Base-by-base conservation (phyloP, 2,113 vertebrate genomes). In the Thomomys bottae region DNA sequence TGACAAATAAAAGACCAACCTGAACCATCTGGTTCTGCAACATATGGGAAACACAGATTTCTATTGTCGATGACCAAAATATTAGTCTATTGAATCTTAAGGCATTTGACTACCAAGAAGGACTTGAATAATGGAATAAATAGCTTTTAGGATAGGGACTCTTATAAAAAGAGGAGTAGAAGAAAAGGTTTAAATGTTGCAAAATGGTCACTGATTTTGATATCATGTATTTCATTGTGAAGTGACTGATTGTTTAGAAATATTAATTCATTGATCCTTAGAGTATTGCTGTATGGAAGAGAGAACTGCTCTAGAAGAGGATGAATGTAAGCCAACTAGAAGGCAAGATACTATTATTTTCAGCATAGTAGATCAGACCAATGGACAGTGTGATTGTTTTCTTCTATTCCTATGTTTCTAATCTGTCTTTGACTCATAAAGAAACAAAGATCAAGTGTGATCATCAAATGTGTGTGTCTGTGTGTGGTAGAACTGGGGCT, bases 11-110 rank as follows among this genome's bases (percentile, higher is more conserved):
- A 97, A 97, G 96, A 96, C 94, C 96, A 97, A 96, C 96, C 94
- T 96, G 92, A 96, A 89, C 96, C 96, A 96, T 97, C 96, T 96
- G 96, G 92, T 92, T 95, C 96, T 80, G 92, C 72, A 96, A 89
- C 96, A 97, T 97, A 97, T 97, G 96, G 96, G 94, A 94, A 96
- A 96, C 96, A 97, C 96, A 96, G 95, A 95, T 92, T 96, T 96
- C 94, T 92, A 95, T 96, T 95, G 96, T 94, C 75, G 73, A 80
- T 89, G 95, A 96, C 89, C 94, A 96, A 96, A 96, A 96, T 95
- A 96, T 95, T 92, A 96, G 89, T 76, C 94, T 87, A 92, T 92
- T 89, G 96, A 95, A 95, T 95, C 96, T 95, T 94, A 87, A 96
- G 95, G 93, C 90, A 96, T 96, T 92, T 95, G 87, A 93, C 77